Percentiles rank a stretch among this genome's conserved stretches.
Conservation (phyloP, 2,888 invertebrate genomes). For the Anorthoa munda region DNA sequence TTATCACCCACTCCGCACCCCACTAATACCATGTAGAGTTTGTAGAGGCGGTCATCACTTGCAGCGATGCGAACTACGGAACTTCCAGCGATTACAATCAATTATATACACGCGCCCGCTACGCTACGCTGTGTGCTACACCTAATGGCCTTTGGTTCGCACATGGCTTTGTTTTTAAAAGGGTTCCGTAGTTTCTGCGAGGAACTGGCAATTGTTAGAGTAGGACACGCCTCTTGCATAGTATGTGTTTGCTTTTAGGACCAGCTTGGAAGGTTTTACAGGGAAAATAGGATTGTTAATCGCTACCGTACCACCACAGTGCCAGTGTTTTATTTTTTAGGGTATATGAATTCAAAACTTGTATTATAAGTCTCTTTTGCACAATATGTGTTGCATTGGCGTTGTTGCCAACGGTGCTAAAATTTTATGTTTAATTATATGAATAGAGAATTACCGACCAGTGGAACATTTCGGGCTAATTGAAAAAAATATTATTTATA, state of each 20-base stretch:
- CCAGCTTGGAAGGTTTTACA: background rate
- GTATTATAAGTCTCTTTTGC: too few species aligned
- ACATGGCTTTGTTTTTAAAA: slow-evolving; percentile 54
- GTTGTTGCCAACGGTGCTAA: too few species aligned
- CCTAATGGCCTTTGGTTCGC: slow-evolving; percentile 39
- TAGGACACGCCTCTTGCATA: slow-evolving; percentile 25
- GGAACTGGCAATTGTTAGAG: slow-evolving; percentile 1
- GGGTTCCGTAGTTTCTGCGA: slow-evolving; percentile 26
- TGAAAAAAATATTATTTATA: too few species aligned
- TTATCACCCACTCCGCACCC: slow-evolving; percentile 8
- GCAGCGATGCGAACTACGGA: slow-evolving; percentile 72
- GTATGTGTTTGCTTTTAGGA: slow-evolving; percentile 17
- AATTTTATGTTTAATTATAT: too few species aligned
- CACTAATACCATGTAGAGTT: slow-evolving; percentile 56
- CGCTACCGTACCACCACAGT: background rate
- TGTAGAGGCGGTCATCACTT: slow-evolving; percentile 74
- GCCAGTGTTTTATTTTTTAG: background rate
- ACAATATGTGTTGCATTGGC: too few species aligned
- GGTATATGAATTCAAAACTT: background rate
- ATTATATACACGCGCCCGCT: slow-evolving; percentile 75
- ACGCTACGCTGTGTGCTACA: slow-evolving; percentile 29
- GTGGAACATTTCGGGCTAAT: too few species aligned
- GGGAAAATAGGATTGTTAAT: background rate
- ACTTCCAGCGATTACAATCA: slow-evolving; percentile 76
- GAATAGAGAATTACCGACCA: too few species aligned